Base-by-base conservation (phyloP, 2,113 vertebrate species). In the Acrocephalus arundinaceus region DNA sequence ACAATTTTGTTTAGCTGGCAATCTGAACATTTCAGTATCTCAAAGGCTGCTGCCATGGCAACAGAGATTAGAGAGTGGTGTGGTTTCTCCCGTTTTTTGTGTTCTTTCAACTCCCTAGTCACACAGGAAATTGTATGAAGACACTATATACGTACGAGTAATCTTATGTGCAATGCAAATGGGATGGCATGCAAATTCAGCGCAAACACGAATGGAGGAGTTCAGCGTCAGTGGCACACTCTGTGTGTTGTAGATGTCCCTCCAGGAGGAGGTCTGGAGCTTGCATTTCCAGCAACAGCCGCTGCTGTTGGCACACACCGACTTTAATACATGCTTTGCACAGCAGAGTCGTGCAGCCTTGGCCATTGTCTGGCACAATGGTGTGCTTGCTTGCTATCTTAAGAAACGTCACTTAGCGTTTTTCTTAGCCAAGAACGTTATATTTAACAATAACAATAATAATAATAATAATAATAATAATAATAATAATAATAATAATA, bases 1-100 rank as follows among this genome's bases (percentile, higher is more conserved):
- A 98, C 98, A 98, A 98, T 98, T 98, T 98, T 98, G 98, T 98
- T 98, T 98, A 98, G 98, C 98, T 98, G 97, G 98, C 98, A 98
- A 97, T 98, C 97, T 97, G 98, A 97, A 98, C 98, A 98, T 98
- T 98, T 98, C 97, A 97, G 98, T 97, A 97, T 98, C 98, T 98
- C 97, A 98, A 98, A 98, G 98, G 97, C 98, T 98, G 98, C 97
- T 98, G 98, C 98, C 98, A 98, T 98, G 98, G 98, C 98, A 98
- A 98, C 98, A 94, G 97, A 98, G 98, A 98, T 98, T 98, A 98
- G 97, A 97, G 96, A 71, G 45, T 94, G 96, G 98, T 98, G 97
- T 98, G 88, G 89, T 97, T 97, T 98, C 97, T 98, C 96, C 92
- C 75, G 77, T 65, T 97, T 97, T 97, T 97, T 98, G 96, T 98